Percentiles rank a stretch among this genome's conserved stretches.
phyloP scores from a whole-genome alignment of 1,140 invertebrate genomes.

The Formica exsecta region DNA sequence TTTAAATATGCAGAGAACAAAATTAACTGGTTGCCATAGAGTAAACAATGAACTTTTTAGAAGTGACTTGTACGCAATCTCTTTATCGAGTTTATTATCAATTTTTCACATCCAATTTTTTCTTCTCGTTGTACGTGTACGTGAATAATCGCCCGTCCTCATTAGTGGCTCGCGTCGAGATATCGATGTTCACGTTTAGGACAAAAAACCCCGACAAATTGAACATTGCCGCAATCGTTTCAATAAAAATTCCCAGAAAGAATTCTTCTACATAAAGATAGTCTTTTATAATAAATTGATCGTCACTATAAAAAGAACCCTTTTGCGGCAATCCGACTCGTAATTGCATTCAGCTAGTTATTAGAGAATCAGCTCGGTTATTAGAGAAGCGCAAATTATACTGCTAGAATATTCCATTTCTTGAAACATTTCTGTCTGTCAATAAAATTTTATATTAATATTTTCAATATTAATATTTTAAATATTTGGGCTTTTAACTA shows the following conservation, averaged over 20 bases:
- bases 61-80: background rate
- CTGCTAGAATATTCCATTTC: background rate
- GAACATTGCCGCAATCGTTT: slow-evolving; percentile 17
- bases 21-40: background rate
- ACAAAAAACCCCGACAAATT: slow-evolving; percentile 56
- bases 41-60: too few species aligned
- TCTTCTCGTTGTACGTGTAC: background rate
- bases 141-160: slow-evolving; percentile 46
- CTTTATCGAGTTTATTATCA: slow-evolving; percentile 29
- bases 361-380: background rate
- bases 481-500: background rate
- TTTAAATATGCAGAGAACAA: background rate
- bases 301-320: slow-evolving; percentile 13
- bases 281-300: slow-evolving; percentile 40
- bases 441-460: background rate
- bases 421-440: background rate
- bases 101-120: slow-evolving; percentile 33
- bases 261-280: slow-evolving; percentile 26
- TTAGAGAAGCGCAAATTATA: background rate
- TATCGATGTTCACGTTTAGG: slow-evolving; percentile 6
- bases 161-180: slow-evolving; percentile 32
- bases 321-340: slow-evolving; percentile 1
- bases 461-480: background rate
- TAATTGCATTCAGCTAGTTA: slow-evolving; percentile 34
- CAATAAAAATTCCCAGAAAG: background rate